A percentile compares a stretch with the other conserved stretches of the same genome.
These are phyloP conservation scores for Cepaea nemoralis DNA, from an alignment of 1,140 invertebrate genomes.

Conservation along the genomic window DNA sequence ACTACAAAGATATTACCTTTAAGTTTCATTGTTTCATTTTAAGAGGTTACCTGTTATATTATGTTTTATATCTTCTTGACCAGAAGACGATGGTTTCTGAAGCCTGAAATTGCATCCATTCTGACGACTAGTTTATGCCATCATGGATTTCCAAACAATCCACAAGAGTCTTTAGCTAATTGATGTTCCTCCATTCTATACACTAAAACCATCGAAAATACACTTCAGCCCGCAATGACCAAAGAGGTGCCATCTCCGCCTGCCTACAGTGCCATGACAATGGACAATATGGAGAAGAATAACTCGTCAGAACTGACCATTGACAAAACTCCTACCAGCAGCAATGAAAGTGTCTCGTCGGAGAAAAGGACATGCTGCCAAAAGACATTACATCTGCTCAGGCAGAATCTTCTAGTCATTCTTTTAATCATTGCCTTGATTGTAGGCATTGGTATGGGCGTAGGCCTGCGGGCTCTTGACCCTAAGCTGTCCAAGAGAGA, in stretches of 20 bases:
- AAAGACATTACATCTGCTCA: constrained; percentile 8
- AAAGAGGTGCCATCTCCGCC: not conserved
- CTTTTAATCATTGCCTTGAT: constrained; percentile 70
- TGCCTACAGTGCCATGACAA: not conserved
- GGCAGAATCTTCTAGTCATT: constrained; percentile 54
- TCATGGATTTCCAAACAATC: too few relatives aligned
- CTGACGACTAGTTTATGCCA: too few relatives aligned
- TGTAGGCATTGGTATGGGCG: constrained; percentile 55
- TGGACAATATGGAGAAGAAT: not conserved
- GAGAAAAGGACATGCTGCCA: not conserved
- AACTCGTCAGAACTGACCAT: not conserved
- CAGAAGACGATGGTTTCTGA: too few relatives aligned
- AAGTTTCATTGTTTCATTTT: too few relatives aligned
- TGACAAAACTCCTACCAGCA: not conserved
- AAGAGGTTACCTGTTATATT: too few relatives aligned
- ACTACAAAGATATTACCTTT: too few relatives aligned
- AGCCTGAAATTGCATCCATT: too few relatives aligned
- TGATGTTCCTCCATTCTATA: too few relatives aligned
- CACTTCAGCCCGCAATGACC: too few relatives aligned
- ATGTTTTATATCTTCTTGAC: too few relatives aligned
- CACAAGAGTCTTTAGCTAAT: too few relatives aligned
- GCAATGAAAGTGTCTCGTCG: not conserved
- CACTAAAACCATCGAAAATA: too few relatives aligned
- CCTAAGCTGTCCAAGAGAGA: constrained; percentile 43
- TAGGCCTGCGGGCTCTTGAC: constrained; percentile 48